Evolutionary conservation across 2,888 invertebrate genomes (phyloP), one percentile per base, ranked within the genome.

Genomic region (Agrilus mali): DNA sequence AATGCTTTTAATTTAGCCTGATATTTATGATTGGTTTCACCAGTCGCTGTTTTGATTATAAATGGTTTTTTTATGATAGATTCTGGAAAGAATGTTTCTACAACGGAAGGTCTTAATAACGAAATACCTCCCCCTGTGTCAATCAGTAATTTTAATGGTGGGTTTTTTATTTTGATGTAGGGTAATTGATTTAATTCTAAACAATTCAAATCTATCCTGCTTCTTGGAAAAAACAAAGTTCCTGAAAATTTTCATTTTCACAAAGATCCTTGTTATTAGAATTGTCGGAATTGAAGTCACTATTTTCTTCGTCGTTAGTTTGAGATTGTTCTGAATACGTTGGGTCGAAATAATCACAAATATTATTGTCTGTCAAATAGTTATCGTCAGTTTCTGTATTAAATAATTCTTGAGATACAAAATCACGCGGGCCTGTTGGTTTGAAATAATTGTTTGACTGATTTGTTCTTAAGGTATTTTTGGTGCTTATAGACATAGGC

Each of bases 1-100:
- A 47, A 47, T 1, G 27, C 32, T n/a, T 47, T 43, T 20, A 49
- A 43, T 7, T 44, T 40, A 6, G 37, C 41, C 44, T 42, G 38
- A 10, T 39, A 40, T 22, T 43, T 33, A 13, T 34, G 32, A 33
- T 27, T 33, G 14, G 32, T 42, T 35, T 36, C n/a, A 20, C 12
- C 20, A 17, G 20, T 17, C 4, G 16, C 37, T 7, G 13, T 7
- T n/a, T 17, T 16, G 10, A 17, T 37, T 7, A 37, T 12, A 2
- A 16, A 37, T 2, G 17, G 37, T 17, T 17, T 37, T 37, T 17
- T 14, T 37, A 37, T 37, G 2, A 37, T 13, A 1, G 13, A 13
- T 17, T 37, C 17, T 37, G 44, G 37, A 33, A 20, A 40, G 15
- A 20, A 37, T 33, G 40, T 40, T 33, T 44, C 40, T n/a, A 38